Conservation (phyloP, 2,113 vertebrate genomes). For the Mionectes macconnelli region DNA sequence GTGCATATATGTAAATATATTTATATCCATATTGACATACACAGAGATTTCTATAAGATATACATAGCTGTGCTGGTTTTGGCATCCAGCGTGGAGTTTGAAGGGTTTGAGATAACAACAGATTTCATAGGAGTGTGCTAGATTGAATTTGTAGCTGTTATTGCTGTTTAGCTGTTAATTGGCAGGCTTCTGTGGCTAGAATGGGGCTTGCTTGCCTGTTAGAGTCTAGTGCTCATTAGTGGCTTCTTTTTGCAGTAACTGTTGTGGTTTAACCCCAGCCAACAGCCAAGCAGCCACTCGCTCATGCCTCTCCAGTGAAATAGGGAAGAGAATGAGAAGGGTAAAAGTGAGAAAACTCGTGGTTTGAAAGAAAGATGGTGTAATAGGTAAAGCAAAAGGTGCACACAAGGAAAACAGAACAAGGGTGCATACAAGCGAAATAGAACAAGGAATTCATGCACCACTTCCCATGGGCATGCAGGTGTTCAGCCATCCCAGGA, state of each 20-base stretch:
- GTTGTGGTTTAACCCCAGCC: background rate
- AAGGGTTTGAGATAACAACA: background rate
- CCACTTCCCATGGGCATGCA: background rate
- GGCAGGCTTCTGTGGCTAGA: background rate
- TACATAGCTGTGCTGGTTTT: background rate
- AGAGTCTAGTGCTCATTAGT: background rate
- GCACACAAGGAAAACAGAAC: background rate
- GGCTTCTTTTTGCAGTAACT: background rate
- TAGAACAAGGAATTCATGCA: background rate
- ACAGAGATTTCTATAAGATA: background rate
- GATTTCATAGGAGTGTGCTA: background rate
- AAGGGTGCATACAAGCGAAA: background rate
- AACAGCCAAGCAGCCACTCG: rapidly evolving
- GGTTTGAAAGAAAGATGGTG: background rate
- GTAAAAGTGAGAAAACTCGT: background rate
- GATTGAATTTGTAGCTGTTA: background rate
- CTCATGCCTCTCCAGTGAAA: background rate
- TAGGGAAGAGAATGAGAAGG: background rate
- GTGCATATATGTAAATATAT: background rate
- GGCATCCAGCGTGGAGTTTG: background rate
- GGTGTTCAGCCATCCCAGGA: background rate
- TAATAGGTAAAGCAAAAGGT: background rate
- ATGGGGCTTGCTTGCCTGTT: background rate
- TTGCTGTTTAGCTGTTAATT: background rate
- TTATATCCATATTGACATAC: background rate